Base-by-base conservation (phyloP, 1,140 invertebrate genomes). In the Drosophila truncata region DNA sequence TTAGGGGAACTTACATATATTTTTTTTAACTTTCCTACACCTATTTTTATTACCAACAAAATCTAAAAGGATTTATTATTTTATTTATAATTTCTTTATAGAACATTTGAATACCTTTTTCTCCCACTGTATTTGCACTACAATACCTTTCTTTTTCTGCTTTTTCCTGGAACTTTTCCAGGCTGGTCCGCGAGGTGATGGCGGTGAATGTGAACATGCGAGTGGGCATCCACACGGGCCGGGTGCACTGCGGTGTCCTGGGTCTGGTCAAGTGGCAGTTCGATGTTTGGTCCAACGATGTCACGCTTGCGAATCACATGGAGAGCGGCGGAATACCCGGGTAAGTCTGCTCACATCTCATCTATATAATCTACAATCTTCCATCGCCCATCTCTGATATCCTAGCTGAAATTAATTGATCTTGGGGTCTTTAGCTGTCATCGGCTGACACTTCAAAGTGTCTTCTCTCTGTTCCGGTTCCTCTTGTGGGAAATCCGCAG, bases 231-330 rank as follows among this genome's bases (percentile, higher is more conserved):
- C 98, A 99, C 93, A 98, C 97, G 0, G 98, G 98, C 0, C 94
- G 97, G 10, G 98, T 99, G 8, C 97, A 98, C 91, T 99, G 98
- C 93, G 98, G 98, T 3, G 98, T 99, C 18, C 94, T 99, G n/a
- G 98, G 98, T 5, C 95, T 98, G 55, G 93, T 94, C 80, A 95
- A 95, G 93, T 95, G 94, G 94, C 94, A 98, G 97, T 93, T 98
- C 96, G 96, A 97, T 97, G 93, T 99, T 14, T 99, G 98, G 98
- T 98, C 97, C 76, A 98, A 99, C 92, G 98, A 99, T 93, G 98
- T 99, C 70, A 98, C 97, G 2, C 93, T 98, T 25, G 98, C 98
- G 35, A 99, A 99, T 94, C 96, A 98, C 92, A 99, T 99, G 98
- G 98, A 99, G 93, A 97, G 97, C 82, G 97, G 97, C 0, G 98